Percentiles rank a stretch among this genome's conserved stretches.
phyloP scores from a whole-genome alignment of 2,888 invertebrate species.

The Hyalella azteca region DNA sequence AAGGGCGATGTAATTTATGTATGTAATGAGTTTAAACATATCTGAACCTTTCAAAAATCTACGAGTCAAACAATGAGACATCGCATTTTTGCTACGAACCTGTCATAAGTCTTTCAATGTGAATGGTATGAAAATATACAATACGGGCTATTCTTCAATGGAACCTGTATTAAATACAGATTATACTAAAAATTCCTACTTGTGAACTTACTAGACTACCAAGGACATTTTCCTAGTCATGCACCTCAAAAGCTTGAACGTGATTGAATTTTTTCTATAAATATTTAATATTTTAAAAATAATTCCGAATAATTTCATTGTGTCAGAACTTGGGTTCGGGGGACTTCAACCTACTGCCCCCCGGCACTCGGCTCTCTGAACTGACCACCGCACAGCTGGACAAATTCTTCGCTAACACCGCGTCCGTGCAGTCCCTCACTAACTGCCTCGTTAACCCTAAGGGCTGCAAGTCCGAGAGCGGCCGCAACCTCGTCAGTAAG shows the following conservation, averaged over 20 bases:
- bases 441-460: background rate
- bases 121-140: background rate
- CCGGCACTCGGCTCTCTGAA: background rate
- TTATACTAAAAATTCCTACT: background rate
- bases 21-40: too few relatives aligned
- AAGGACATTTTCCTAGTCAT: too few relatives aligned
- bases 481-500: slow-evolving; percentile 18
- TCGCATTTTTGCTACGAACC: too few relatives aligned
- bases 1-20: too few relatives aligned
- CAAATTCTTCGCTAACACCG: background rate
- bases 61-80: too few relatives aligned
- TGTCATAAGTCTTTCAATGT: background rate
- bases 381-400: background rate
- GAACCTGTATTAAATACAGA: too few relatives aligned
- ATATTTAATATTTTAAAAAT: background rate
- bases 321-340: background rate
- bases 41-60: too few relatives aligned
- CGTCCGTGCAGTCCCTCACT: background rate
- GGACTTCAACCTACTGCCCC: slow-evolving; percentile 3
- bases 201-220: background rate
- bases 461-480: background rate
- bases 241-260: background rate
- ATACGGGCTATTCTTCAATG: background rate
- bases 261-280: background rate
- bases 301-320: background rate